Percentiles rank a stretch among this genome's conserved stretches.
phyloP scores from a whole-genome alignment of 2,797 vertebrate genomes.

The Arctocebus calabarensis region DNA sequence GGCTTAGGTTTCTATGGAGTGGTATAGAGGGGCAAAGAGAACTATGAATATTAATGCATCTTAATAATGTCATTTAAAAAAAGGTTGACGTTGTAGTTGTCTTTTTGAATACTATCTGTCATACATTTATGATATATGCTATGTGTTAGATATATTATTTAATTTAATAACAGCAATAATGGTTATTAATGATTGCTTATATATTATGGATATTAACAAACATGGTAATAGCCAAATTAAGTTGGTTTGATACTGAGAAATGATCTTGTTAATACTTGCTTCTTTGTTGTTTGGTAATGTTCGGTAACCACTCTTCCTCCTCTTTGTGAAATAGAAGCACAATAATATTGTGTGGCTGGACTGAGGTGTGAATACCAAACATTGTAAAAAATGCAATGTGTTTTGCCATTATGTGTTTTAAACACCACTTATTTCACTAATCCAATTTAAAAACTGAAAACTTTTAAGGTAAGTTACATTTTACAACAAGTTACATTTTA shows the following conservation, averaged over 20 bases:
- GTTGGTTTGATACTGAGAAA: background rate
- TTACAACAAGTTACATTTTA: background rate
- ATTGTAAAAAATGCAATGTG: background rate
- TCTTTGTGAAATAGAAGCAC: slow-evolving; percentile 39
- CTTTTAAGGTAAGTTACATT: background rate
- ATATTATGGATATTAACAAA: background rate
- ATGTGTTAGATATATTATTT: background rate
- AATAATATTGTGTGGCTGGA: background rate
- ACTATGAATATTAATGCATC: background rate
- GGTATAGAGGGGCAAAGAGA: background rate
- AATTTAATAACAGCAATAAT: background rate
- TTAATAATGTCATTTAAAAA: background rate
- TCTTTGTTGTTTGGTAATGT: background rate
- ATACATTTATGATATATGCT: background rate
- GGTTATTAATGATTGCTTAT: background rate
- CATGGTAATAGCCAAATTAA: background rate
- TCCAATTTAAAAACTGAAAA: background rate
- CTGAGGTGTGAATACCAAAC: background rate
- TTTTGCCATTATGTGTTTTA: slow-evolving; percentile 12
- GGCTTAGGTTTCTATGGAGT: background rate
- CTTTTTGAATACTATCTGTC: background rate
- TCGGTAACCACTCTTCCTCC: background rate
- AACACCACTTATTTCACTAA: background rate
- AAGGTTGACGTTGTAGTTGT: background rate
- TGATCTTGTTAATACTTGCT: slow-evolving; percentile 1